Evolutionary conservation across 2,888 invertebrate species (phyloP).

Genomic region (Cosmorhoe ocellata): DNA sequence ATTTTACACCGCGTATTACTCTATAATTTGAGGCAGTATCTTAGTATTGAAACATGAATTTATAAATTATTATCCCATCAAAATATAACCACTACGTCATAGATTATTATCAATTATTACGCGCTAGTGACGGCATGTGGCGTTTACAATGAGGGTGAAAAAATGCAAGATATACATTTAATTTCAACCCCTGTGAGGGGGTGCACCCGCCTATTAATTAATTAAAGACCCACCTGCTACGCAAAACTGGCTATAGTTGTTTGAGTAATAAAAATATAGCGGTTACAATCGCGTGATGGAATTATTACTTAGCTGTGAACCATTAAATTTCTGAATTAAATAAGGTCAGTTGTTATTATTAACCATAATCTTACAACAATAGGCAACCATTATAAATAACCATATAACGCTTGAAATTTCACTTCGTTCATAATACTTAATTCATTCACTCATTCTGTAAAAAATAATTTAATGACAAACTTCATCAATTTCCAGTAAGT

Average conservation of each 20-base stretch:
- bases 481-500: too few relatives aligned
- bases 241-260: constrained; percentile 54
- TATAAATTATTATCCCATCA: constrained; percentile 15
- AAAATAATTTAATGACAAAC: too few relatives aligned
- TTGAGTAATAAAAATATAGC: constrained; percentile 43
- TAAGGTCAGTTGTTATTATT: constrained; percentile 21
- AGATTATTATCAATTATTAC: constrained; percentile 65
- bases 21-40: too few relatives aligned
- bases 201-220: constrained; percentile 65
- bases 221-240: constrained; percentile 74
- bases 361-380: constrained; percentile 6
- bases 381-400: neutral
- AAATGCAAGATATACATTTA: constrained; percentile 78
- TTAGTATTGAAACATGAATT: constrained; percentile 15
- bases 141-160: constrained; percentile 51
- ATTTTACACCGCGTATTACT: too few relatives aligned
- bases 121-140: constrained; percentile 58
- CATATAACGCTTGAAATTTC: too few relatives aligned
- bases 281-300: constrained; percentile 32
- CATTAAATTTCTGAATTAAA: constrained; percentile 25
- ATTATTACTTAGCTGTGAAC: constrained; percentile 30
- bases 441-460: too few relatives aligned
- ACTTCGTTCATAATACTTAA: too few relatives aligned
- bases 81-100: constrained; percentile 37
- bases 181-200: constrained; percentile 63